Base-by-base conservation (phyloP, 1,140 invertebrate species). In the Drosophila pectinifera region DNA sequence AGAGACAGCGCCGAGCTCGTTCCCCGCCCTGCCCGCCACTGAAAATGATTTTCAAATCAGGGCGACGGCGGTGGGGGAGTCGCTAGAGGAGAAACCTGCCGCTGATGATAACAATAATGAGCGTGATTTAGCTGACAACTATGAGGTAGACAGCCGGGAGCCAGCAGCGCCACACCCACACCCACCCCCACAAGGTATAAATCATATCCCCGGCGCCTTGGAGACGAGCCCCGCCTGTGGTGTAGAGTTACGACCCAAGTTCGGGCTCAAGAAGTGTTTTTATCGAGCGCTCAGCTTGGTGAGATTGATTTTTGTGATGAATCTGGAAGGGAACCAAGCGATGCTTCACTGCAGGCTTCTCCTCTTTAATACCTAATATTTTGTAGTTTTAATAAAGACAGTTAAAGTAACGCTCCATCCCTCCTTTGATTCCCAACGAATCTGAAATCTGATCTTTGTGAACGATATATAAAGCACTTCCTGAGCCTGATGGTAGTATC, bases 31-130 rank as follows among this genome's bases (percentile, higher is more conserved):
- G 72, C 20, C 73, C 56, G 62, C 77, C 77, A 58, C 64, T 75
- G 82, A 83, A 88, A 88, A 91, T 82, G 75, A 90, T 91, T 88
- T 88, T 91, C 70, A 91, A 88, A 91, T 90, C 82, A 91, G 76
- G 65, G 43, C 46, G 11, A 58, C 46, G 18, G 54, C 39, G 45
- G 28, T 48, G 26, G 14, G 20, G 31, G 22, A 65, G 42, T 20
- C 26, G 53, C 46, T 42, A 39, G 39, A 73, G 34, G 48, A 78
- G 61, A 77, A 77, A 67, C 69, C 75, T 78, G 77, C 57, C 64
- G 59, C 49, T 86, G 78, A 91, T 86, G 77, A 89, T 78, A 91
- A 88, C 73, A 80, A 89, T 91, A 91, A 91, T 91, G 83, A 85
- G 83, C 76, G 77, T 86, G 90, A 91, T 91, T 91, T 91, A 73